phyloP scores from a whole-genome alignment of 2,888 invertebrate genomes.

The Colostygia pectinataria region DNA sequence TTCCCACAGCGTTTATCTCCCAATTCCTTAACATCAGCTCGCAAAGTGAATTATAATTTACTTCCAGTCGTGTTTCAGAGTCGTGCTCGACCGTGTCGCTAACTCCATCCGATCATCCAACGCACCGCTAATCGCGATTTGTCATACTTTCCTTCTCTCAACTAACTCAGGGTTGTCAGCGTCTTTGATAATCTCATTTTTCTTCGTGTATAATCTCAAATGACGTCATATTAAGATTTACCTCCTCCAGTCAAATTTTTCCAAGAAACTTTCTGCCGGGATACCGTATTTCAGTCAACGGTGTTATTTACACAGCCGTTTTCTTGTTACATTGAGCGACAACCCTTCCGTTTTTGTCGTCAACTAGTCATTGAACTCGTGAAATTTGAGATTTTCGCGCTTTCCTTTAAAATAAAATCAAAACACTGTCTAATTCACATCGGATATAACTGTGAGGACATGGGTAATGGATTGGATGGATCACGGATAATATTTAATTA shows the following conservation, averaged over 20 bases:
- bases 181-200: constrained; percentile 21
- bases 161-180: constrained; percentile 43
- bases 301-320: constrained; percentile 33
- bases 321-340: constrained; percentile 34
- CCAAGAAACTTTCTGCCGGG: constrained; percentile 27
- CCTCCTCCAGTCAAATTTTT: constrained; percentile 24
- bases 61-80: constrained; percentile 36
- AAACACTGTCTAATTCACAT: constrained; percentile 7
- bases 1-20: constrained; percentile 31
- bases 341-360: constrained; percentile 44
- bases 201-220: constrained; percentile 31
- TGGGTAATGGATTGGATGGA: constrained; percentile 1
- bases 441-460: constrained; percentile 1
- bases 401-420: constrained; percentile 35
- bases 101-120: constrained; percentile 46
- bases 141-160: constrained; percentile 64
- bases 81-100: constrained; percentile 42
- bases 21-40: constrained; percentile 36
- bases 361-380: constrained; percentile 53
- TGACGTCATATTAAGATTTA: constrained; percentile 35
- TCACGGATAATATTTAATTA: constrained; percentile 12
- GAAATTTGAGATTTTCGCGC: constrained; percentile 44
- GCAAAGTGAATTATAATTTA: constrained; percentile 50
- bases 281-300: constrained; percentile 41
- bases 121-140: constrained; percentile 56